phyloP scores from a whole-genome alignment of 2,797 vertebrate genomes.

The Xiphophorus birchmanni region DNA sequence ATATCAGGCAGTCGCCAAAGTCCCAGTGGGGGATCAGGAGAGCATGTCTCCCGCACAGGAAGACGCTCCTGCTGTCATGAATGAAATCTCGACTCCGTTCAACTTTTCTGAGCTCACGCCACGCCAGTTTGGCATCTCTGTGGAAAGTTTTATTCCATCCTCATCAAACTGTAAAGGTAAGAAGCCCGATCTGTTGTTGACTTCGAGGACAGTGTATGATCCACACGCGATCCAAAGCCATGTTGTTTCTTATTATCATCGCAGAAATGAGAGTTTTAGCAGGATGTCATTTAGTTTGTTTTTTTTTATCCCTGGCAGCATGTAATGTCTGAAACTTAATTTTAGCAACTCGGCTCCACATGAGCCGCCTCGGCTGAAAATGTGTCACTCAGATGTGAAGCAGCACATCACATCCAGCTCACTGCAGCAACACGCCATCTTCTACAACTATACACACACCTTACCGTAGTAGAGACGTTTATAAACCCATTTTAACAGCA shows the following conservation, averaged over 20 bases:
- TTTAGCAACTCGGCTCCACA: neutral
- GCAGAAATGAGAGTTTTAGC: neutral
- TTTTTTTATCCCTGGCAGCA: neutral
- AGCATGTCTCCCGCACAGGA: constrained; percentile 19
- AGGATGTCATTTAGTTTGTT: neutral
- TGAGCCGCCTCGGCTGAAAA: neutral
- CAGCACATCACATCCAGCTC: neutral
- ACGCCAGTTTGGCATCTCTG: constrained; percentile 77
- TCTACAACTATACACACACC: neutral
- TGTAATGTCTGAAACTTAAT: neutral
- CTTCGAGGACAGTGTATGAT: neutral
- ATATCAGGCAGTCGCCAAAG: constrained; percentile 16
- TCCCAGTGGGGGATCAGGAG: constrained; percentile 28
- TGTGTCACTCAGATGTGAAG: neutral
- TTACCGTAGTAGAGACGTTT: neutral
- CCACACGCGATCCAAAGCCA: neutral
- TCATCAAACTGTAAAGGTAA: constrained; percentile 71
- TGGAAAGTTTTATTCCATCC: constrained; percentile 72
- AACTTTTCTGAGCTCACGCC: constrained; percentile 73
- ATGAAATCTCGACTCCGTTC: constrained; percentile 23
- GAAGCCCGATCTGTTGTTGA: neutral
- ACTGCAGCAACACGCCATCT: neutral
- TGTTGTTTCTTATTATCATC: neutral
- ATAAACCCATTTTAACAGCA: neutral
- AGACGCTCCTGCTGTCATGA: constrained; percentile 5